These are phyloP conservation scores for Nephrotoma appendiculata DNA, from an alignment of 2,888 invertebrate genomes.

Conservation along the genomic window DNA sequence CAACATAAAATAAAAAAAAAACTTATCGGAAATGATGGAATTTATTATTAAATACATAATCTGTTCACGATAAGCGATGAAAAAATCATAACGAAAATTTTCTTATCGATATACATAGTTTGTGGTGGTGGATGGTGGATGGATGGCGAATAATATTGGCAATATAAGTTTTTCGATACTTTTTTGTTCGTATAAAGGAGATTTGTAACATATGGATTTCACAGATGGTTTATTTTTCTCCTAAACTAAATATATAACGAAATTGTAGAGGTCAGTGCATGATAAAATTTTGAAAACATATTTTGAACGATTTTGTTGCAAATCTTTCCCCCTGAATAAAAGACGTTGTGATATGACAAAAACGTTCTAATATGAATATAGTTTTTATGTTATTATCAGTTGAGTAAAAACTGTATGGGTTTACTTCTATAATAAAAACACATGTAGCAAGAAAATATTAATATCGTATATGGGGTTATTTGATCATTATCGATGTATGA, in stretches of 20 bases:
- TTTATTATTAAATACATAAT: not conserved
- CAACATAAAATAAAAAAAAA: not conserved
- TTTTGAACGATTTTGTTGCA: not conserved
- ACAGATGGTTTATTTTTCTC: not conserved
- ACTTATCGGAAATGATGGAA: not conserved
- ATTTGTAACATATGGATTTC: not conserved
- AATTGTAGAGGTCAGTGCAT: not conserved
- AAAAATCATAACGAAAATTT: not conserved
- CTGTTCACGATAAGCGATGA: not conserved
- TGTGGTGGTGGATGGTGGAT: too few species aligned
- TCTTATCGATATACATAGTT: not conserved
- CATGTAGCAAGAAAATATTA: not conserved
- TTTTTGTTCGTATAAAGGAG: not conserved
- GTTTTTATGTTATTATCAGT: not conserved
- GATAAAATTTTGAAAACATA: not conserved
- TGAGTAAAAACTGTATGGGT: not conserved
- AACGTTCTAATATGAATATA: not conserved
- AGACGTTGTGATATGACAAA: not conserved
- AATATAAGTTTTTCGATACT: not conserved
- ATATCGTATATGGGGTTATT: not conserved
- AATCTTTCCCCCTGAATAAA: not conserved
- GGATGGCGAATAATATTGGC: not conserved
- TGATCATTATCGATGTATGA: too few species aligned
- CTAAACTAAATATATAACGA: not conserved
- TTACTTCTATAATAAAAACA: not conserved